Evolutionary conservation across 2,888 invertebrate genomes (phyloP), one percentile per base, ranked within the genome.

Genomic region (Anoncus sp.): DNA sequence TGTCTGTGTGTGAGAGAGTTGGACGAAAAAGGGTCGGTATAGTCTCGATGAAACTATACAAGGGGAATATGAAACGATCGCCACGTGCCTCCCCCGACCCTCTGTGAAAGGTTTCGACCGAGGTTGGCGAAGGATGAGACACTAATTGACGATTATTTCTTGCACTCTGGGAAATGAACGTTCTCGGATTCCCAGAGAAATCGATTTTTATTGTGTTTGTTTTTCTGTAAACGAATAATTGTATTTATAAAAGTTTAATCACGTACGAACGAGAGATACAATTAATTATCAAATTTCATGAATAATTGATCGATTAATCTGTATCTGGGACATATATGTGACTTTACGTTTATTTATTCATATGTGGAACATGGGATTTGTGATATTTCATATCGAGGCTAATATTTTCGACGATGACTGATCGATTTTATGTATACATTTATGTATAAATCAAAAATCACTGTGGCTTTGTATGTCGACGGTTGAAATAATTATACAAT

Each of bases 111-210:
- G 45, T 45, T 20, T 59, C 62, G 40, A 51, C 40, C 40, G 70
- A 10, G 40, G 12, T 59, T 7, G 49, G 10, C 31, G 6, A 9
- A 60, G 43, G 51, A 38, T 51, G 38, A 31, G 51, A 12, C 38
- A 27, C 24, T 53, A 43, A 62, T 62, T 53, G 51, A 60, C 14
- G 38, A 24, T 40, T 47, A 59, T 51, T 59, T 18, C 5, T 3
- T 4, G 16, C 16, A 40, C 38, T 49, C 40, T 71, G 60, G 43
- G 62, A 71, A 51, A 70, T 31, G 1, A 18, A 18, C 7, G 14
- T 71, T 43, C 51, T 20, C 38, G 10, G 53, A 43, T 71, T 62
- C 70, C 40, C 60, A 62, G 40, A 40, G n/a, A 16, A 43, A 65
- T 27, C 47, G 9, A 27, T 31, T 12, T 10, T 35, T 16, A 18